Conservation (phyloP, 2,113 vertebrate species). For the Tenebrosternarchus preto region DNA sequence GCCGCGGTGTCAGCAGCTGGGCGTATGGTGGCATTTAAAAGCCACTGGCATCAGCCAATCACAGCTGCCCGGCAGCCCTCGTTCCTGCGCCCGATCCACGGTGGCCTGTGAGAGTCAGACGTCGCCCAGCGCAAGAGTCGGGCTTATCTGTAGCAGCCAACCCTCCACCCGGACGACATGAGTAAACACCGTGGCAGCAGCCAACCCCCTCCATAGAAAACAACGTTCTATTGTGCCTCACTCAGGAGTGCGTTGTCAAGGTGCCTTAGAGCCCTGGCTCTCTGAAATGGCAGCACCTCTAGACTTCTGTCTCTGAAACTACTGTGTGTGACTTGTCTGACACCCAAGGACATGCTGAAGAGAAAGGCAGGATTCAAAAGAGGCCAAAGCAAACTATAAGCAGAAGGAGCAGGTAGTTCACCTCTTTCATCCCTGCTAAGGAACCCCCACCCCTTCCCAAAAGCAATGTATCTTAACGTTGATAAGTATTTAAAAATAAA, state of each 20-base stretch:
- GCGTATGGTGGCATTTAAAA: not conserved
- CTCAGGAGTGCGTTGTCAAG: conserved; percentile 50
- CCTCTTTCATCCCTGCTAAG: not conserved
- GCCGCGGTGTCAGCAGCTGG: conserved; percentile 16
- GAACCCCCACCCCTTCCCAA: not conserved
- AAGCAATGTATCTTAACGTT: not conserved
- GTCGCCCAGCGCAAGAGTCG: not conserved
- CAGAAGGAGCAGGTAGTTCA: not conserved
- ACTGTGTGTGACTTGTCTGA: conserved; percentile 36
- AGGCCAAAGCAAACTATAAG: not conserved
- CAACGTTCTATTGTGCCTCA: conserved; percentile 32
- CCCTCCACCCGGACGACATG: conserved; percentile 31
- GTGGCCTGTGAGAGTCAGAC: not conserved
- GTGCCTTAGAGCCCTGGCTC: conserved; percentile 38
- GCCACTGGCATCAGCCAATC: not conserved
- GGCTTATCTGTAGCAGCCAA: conserved; percentile 41
- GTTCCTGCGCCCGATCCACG: not conserved
- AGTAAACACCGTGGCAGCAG: conserved; percentile 20
- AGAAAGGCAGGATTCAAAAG: not conserved
- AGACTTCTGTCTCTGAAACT: conserved; percentile 30
- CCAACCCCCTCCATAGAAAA: conserved; percentile 47
- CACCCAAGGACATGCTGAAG: conserved; percentile 23
- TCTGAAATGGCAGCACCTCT: conserved; percentile 45
- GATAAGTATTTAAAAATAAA: not conserved
- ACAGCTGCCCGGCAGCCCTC: not conserved